A percentile compares a stretch with the other conserved stretches of the same genome.
These are phyloP conservation scores for Patella caerulea DNA, from an alignment of 2,888 invertebrate genomes.

Conservation along the genomic window DNA sequence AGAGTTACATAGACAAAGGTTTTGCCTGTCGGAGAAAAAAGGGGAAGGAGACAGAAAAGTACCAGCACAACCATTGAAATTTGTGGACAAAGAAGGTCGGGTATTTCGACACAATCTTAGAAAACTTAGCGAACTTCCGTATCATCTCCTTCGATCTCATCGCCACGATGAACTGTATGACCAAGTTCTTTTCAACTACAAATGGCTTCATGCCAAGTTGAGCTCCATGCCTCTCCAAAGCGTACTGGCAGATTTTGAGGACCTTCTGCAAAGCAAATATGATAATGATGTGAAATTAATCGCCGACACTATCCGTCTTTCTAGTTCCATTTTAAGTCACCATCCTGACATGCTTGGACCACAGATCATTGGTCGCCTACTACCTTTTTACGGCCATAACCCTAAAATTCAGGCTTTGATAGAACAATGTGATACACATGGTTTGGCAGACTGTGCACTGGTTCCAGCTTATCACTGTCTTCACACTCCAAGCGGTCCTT, in stretches of 20 bases:
- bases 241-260: constrained; percentile 95
- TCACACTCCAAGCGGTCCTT: constrained; percentile 98
- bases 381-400: constrained; percentile 91
- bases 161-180: constrained; percentile 76
- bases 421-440: constrained; percentile 90
- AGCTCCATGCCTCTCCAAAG: constrained; percentile 96
- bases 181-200: constrained; percentile 95
- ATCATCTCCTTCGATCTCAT: constrained; percentile 91
- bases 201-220: constrained; percentile 96
- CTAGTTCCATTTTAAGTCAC: constrained; percentile 91
- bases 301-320: constrained; percentile 79
- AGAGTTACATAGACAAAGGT: constrained; percentile 92
- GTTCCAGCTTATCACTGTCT: constrained; percentile 95
- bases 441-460: constrained; percentile 89
- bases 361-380: constrained; percentile 89
- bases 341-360: constrained; percentile 97
- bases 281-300: constrained; percentile 70
- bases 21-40: constrained; percentile 77
- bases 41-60: constrained; percentile 82
- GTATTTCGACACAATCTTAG: constrained; percentile 92
- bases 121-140: constrained; percentile 93
- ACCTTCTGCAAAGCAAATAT: constrained; percentile 76
- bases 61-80: constrained; percentile 92
- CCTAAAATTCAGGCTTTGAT: constrained; percentile 88
- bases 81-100: constrained; percentile 89